A percentile compares a stretch with the other conserved stretches of the same genome.
These are phyloP conservation scores for Fragum sueziense DNA, from an alignment of 2,888 invertebrate species.

Conservation along the genomic window DNA sequence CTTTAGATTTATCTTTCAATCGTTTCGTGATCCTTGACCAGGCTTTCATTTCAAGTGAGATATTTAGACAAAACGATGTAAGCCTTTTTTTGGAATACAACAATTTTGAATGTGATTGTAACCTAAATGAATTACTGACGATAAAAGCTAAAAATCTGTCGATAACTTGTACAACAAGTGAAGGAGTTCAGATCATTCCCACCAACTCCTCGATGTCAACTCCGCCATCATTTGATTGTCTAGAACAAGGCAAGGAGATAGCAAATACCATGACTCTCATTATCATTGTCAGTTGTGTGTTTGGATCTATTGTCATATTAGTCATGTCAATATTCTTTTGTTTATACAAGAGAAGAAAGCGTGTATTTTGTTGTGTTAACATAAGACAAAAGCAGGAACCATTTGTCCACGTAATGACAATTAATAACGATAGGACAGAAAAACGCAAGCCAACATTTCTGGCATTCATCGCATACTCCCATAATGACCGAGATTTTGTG, in stretches of 20 bases:
- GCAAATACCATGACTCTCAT: neutral
- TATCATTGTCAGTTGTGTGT: neutral
- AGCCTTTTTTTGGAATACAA: neutral
- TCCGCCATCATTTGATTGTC: neutral
- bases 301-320: neutral
- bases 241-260: neutral
- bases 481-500: neutral
- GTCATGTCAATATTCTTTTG: neutral
- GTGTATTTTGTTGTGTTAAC: neutral
- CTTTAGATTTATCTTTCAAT: neutral
- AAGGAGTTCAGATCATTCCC: neutral
- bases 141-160: neutral
- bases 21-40: neutral
- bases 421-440: neutral
- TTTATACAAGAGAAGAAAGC: slow-evolving; percentile 2
- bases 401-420: neutral
- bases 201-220: neutral
- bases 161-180: neutral
- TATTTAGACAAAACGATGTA: neutral
- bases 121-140: neutral
- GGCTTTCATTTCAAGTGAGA: neutral
- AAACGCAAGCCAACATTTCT: neutral
- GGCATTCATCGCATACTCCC: slow-evolving; percentile 6
- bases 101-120: slow-evolving; percentile 1
- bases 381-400: neutral